Conservation (phyloP, 2,888 invertebrate species). For the Papilio elwesi region DNA sequence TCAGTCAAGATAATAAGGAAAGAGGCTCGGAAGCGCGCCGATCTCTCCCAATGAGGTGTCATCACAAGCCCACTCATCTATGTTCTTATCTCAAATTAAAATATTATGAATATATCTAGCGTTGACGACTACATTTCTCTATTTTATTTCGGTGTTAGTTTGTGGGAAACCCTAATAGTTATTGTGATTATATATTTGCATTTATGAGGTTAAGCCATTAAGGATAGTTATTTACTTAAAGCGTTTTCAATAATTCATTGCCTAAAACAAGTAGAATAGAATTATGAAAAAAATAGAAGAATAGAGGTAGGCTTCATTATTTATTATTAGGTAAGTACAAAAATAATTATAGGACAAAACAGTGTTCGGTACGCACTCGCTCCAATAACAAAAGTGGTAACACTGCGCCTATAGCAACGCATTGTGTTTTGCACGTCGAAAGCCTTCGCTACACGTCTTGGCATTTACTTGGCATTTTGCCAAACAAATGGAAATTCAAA, state of each 20-base stretch:
- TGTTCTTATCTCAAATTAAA: background rate
- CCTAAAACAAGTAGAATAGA: no score
- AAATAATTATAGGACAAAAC: background rate
- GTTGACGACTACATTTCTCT: background rate
- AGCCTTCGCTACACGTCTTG: constrained; percentile 25
- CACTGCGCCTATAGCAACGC: constrained; percentile 14
- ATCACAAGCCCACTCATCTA: background rate
- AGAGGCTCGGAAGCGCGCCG: no score
- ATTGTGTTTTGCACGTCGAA: constrained; percentile 21
- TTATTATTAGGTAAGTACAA: no score
- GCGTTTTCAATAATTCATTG: background rate
- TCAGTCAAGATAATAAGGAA: no score
- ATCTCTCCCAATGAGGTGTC: background rate
- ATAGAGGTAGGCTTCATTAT: no score
- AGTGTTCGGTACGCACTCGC: background rate
- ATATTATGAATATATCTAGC: no score
- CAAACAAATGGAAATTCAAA: constrained; percentile 36
- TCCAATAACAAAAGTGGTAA: background rate
- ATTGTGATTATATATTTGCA: no score
- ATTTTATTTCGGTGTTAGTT: background rate
- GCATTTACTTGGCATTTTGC: constrained; percentile 37
- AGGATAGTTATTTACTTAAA: background rate
- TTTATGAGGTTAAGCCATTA: background rate
- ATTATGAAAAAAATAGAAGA: no score
- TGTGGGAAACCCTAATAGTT: background rate